Evolutionary conservation across 2,888 invertebrate genomes (phyloP).

Genomic region (Odontocolon sp.): DNA sequence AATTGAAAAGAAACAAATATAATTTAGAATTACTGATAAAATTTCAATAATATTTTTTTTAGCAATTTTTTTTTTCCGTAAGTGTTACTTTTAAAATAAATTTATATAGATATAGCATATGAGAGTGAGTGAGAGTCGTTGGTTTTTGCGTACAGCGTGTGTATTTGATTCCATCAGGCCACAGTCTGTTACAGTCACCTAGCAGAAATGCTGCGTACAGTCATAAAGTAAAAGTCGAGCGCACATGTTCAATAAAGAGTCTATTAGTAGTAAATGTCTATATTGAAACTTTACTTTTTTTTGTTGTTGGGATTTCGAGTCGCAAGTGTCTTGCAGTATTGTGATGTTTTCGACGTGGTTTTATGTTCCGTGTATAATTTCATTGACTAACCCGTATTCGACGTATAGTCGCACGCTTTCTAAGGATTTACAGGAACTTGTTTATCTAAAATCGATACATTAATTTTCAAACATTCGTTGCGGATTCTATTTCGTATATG

Average conservation of each 20-base stretch:
- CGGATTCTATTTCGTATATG: slow-evolving; percentile 43
- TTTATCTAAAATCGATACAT: slow-evolving; percentile 45
- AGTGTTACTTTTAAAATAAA: background rate
- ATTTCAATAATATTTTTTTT: background rate
- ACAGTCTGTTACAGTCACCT: slow-evolving; percentile 78
- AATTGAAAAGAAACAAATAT: background rate
- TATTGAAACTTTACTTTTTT: slow-evolving; percentile 25
- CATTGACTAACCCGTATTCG: slow-evolving; percentile 14
- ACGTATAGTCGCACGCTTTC: background rate
- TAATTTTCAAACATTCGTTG: slow-evolving; percentile 30
- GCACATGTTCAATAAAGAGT: slow-evolving; percentile 50
- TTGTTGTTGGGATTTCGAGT: slow-evolving; percentile 22
- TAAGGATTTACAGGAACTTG: slow-evolving; percentile 40
- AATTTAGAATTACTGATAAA: background rate
- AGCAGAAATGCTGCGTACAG: slow-evolving; percentile 68
- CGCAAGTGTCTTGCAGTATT: slow-evolving; percentile 34
- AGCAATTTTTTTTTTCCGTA: background rate
- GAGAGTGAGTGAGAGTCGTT: slow-evolving; percentile 71
- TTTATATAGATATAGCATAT: slow-evolving; percentile 27
- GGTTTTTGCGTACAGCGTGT: slow-evolving; percentile 72
- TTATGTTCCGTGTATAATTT: slow-evolving; percentile 28
- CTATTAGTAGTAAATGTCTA: slow-evolving; percentile 48
- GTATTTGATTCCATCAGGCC: slow-evolving; percentile 73
- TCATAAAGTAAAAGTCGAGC: slow-evolving; percentile 73
- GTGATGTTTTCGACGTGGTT: slow-evolving; percentile 40